These are phyloP conservation scores for Anneissia japonica DNA, from an alignment of 35 echinoderm and acorn worm species.

Conservation along the genomic window DNA sequence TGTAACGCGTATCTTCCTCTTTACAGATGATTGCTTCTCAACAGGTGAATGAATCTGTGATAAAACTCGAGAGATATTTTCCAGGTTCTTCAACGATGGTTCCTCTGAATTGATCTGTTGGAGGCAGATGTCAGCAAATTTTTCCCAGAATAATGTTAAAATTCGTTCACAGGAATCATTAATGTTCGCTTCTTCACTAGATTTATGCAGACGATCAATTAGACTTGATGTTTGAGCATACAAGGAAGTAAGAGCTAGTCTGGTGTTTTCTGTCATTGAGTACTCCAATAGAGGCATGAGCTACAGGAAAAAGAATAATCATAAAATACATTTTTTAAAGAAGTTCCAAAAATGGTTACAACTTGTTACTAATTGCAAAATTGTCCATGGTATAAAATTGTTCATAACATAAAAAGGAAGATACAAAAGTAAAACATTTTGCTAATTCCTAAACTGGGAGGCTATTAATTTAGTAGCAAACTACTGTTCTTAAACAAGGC, in stretches of 20 bases:
- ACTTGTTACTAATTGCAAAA: no score
- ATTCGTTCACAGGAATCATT: conserved; percentile 16
- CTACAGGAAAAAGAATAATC: conserved; percentile 36
- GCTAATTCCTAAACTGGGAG: no score
- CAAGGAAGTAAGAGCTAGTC: conserved; percentile 32
- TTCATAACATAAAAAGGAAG: no score
- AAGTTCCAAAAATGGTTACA: no score
- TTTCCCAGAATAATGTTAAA: conserved; percentile 53
- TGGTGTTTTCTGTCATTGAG: conserved; percentile 47
- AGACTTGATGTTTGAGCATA: conserved; percentile 66
- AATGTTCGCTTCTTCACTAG: neutral
- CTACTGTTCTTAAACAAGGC: no score
- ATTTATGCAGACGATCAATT: conserved; percentile 58
- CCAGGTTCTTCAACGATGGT: neutral
- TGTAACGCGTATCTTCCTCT: conserved; percentile 5
- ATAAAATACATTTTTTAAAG: no score
- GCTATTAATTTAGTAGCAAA: no score
- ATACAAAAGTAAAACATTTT: no score
- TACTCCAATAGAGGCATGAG: conserved; percentile 39
- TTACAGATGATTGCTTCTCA: neutral
- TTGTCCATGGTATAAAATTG: no score
- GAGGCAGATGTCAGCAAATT: conserved; percentile 42
- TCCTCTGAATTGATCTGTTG: neutral
- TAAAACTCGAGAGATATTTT: conserved; percentile 8
- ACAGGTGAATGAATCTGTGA: conserved; percentile 1